These are phyloP conservation scores for Anguilla japonica DNA, from an alignment of 2,113 vertebrate species.

Conservation along the genomic window DNA sequence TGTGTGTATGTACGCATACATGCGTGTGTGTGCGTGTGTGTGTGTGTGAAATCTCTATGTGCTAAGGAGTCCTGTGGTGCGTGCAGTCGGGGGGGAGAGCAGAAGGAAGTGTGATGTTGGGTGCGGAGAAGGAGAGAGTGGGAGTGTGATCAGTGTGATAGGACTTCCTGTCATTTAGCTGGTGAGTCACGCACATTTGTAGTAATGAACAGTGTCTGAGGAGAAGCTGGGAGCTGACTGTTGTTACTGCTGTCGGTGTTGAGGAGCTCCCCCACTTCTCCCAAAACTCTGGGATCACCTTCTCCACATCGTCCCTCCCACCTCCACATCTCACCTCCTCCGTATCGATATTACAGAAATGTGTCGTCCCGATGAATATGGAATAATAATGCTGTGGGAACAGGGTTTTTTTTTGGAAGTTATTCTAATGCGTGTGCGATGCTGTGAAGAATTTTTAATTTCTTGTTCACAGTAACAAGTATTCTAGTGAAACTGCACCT, in stretches of 20 bases:
- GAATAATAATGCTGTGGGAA: background rate
- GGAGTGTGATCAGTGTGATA: background rate
- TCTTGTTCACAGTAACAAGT: background rate
- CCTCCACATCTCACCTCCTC: background rate
- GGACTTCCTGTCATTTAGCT: background rate
- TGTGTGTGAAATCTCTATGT: too few relatives aligned
- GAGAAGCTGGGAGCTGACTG: slow-evolving; percentile 5
- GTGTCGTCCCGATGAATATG: background rate
- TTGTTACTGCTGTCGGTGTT: background rate
- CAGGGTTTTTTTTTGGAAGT: background rate
- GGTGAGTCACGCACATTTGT: background rate
- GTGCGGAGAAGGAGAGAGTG: background rate
- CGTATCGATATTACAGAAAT: background rate
- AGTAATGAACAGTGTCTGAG: background rate
- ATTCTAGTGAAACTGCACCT: background rate
- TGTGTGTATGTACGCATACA: too few relatives aligned
- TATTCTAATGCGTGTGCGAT: background rate
- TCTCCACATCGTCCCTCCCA: too few relatives aligned
- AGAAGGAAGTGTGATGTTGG: background rate
- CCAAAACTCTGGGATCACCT: background rate
- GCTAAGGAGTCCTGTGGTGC: too few relatives aligned
- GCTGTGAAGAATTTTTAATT: background rate
- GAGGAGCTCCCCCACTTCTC: background rate
- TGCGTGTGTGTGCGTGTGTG: too few relatives aligned
- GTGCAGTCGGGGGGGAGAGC: background rate